Conservation (phyloP, 2,888 invertebrate genomes). For the Phortica magna region DNA sequence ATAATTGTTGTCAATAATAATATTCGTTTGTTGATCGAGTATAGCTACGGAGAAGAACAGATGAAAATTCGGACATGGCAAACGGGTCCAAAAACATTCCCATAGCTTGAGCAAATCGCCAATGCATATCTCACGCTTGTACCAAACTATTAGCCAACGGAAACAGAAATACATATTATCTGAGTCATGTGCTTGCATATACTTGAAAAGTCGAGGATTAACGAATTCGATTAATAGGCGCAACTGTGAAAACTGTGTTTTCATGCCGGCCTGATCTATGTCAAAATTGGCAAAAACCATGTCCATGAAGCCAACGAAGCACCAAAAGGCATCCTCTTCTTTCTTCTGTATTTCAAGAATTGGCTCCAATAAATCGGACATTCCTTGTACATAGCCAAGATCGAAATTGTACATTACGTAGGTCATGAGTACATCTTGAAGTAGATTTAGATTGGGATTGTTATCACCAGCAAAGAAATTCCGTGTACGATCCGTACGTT, state of each 20-base stretch:
- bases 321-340: constrained; percentile 99
- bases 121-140: constrained; percentile 95
- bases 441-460: constrained; percentile 89
- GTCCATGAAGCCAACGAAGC: constrained; percentile 98
- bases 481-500: constrained; percentile 94
- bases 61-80: constrained; percentile 97
- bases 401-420: constrained; percentile 99
- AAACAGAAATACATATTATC: constrained; percentile 99
- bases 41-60: constrained; percentile 95
- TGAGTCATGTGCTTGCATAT: constrained; percentile 83
- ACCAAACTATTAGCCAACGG: constrained; percentile 97
- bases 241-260: constrained; percentile 91
- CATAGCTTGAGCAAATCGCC: constrained; percentile 93
- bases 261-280: constrained; percentile 98
- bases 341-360: constrained; percentile 89
- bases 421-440: constrained; percentile 97
- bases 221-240: constrained; percentile 89
- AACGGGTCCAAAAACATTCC: constrained; percentile 97
- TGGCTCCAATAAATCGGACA: constrained; percentile 98
- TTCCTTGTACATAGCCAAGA: constrained; percentile 96
- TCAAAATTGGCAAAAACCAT: constrained; percentile 95
- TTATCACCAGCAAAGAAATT: constrained; percentile 95
- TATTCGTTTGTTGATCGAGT: constrained; percentile 91
- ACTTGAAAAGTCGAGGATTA: constrained; percentile 90
- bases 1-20: constrained; percentile 93